These are phyloP conservation scores for Erynnis tages DNA, from an alignment of 2,888 invertebrate species.

Conservation along the genomic window DNA sequence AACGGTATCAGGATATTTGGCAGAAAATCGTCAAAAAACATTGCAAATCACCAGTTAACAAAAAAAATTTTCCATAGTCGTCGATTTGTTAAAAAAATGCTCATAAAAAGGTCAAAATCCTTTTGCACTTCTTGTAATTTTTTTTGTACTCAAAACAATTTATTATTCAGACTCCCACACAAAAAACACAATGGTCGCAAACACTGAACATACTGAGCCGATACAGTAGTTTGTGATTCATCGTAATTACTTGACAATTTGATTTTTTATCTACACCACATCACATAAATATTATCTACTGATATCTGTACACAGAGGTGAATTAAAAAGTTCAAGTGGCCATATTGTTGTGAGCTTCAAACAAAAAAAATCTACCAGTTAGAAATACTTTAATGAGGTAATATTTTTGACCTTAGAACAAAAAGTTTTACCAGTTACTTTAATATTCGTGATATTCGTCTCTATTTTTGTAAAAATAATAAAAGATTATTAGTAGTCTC, in stretches of 20 bases:
- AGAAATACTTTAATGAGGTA: no score
- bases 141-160: not conserved
- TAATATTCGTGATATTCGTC: no score
- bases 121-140: not conserved
- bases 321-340: not conserved
- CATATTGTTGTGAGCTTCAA: no score
- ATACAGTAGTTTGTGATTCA: conserved; percentile 19
- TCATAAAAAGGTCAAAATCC: not conserved
- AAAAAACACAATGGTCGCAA: not conserved
- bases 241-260: conserved; percentile 16
- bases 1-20: no score
- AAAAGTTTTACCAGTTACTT: no score
- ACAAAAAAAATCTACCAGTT: no score
- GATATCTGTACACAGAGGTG: not conserved
- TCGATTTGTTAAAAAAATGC: not conserved
- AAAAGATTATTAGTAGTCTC: no score
- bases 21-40: no score
- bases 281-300: no score
- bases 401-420: no score
- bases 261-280: conserved; percentile 8
- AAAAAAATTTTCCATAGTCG: conserved; percentile 4
- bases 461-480: no score
- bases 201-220: not conserved
- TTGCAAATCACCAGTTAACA: no score
- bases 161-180: conserved; percentile 16